phyloP scores from a whole-genome alignment of 2,888 invertebrate genomes.

The Maniola hyperantus region DNA sequence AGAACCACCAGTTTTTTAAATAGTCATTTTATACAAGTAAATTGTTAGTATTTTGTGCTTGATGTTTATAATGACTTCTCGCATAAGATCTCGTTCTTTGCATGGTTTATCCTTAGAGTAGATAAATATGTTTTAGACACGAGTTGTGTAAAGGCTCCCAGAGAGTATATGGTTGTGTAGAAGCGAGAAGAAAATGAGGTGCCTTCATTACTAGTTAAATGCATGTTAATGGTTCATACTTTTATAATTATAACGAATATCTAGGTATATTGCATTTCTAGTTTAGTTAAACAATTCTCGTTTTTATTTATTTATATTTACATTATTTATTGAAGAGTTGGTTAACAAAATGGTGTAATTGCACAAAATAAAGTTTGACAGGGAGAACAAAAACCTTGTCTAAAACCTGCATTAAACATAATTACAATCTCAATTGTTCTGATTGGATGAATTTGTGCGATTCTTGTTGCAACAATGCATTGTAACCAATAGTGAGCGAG shows the following conservation, averaged over 20 bases:
- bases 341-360: no score
- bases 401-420: no score
- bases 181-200: slow-evolving; percentile 58
- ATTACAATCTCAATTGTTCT: no score
- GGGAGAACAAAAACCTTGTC: no score
- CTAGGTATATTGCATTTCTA: slow-evolving; percentile 80
- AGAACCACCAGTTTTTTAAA: slow-evolving; percentile 42
- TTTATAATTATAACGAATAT: slow-evolving; percentile 67
- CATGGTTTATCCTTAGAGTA: slow-evolving; percentile 69
- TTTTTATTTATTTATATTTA: slow-evolving; percentile 75
- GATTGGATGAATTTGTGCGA: no score
- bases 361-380: no score
- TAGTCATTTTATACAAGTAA: slow-evolving; percentile 50
- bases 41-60: slow-evolving; percentile 69
- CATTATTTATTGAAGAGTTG: slow-evolving; percentile 43
- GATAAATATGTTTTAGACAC: slow-evolving; percentile 77
- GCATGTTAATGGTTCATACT: slow-evolving; percentile 63
- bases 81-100: slow-evolving; percentile 58
- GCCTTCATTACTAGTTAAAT: slow-evolving; percentile 62
- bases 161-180: slow-evolving; percentile 42
- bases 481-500: no score
- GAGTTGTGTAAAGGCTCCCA: slow-evolving; percentile 42
- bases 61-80: slow-evolving; percentile 56
- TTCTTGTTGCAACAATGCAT: no score
- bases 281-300: slow-evolving; percentile 75